phyloP scores from a whole-genome alignment of 1,140 invertebrate species.

The Sycophaga agraensis region DNA sequence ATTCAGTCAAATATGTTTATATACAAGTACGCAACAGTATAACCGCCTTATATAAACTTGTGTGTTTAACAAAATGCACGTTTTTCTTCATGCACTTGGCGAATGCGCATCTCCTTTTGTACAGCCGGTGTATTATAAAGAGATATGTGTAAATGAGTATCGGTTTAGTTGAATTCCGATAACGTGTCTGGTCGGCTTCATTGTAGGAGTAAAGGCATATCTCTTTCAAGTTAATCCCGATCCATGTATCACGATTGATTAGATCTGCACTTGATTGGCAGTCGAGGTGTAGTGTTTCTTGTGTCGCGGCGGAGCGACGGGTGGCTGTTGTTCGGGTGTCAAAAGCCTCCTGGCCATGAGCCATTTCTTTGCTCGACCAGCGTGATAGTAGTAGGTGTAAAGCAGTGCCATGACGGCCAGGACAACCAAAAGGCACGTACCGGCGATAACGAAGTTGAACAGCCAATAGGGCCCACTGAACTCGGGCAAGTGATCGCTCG shows the following conservation, averaged over 20 bases:
- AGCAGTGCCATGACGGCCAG: constrained; percentile 51
- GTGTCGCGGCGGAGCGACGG: constrained; percentile 56
- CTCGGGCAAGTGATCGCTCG: constrained; percentile 33
- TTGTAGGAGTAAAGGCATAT: no score
- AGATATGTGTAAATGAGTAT: no score
- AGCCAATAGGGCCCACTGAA: constrained; percentile 42
- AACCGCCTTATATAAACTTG: constrained; percentile 10
- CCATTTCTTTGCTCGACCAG: constrained; percentile 54
- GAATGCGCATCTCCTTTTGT: background rate
- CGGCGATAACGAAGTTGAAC: constrained; percentile 51
- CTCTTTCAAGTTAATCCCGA: no score
- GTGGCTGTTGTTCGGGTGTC: constrained; percentile 39
- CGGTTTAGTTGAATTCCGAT: no score
- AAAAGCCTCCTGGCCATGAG: constrained; percentile 47
- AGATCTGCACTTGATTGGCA: constrained; percentile 23
- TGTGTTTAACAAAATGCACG: constrained; percentile 8
- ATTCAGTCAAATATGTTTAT: constrained; percentile 25
- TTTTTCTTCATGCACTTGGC: background rate
- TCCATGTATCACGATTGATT: background rate
- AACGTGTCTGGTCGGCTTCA: no score
- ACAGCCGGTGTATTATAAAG: constrained; percentile 1
- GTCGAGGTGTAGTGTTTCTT: constrained; percentile 46
- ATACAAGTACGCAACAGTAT: constrained; percentile 10
- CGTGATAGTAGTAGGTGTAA: constrained; percentile 56
- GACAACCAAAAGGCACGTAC: constrained; percentile 54